Conservation (phyloP, 2,888 invertebrate genomes). For the Aquatica leii region DNA sequence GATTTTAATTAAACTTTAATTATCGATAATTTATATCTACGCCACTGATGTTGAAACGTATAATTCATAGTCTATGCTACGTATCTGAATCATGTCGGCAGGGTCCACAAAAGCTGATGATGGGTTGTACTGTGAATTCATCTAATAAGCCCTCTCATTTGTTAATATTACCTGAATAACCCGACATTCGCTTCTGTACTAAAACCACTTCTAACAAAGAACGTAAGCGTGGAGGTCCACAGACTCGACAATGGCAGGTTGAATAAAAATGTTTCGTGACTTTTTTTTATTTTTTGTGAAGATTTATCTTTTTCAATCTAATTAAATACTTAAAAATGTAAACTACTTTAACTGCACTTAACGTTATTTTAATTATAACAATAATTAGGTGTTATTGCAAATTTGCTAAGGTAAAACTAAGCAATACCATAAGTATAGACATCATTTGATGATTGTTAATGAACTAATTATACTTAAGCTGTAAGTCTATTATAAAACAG, state of each 20-base stretch:
- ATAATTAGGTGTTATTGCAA: no score
- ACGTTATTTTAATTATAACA: no score
- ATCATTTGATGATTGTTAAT: no score
- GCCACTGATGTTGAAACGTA: conserved; percentile 20
- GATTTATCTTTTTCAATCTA: no score
- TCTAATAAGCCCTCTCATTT: conserved; percentile 42
- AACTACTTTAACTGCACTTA: no score
- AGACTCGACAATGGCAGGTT: conserved; percentile 10
- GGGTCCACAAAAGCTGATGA: conserved; percentile 38
- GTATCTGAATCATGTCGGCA: conserved; percentile 34
- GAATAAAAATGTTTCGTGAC: background rate
- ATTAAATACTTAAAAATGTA: no score
- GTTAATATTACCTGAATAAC: conserved; percentile 33
- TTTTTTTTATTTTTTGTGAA: background rate
- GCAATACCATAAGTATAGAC: no score
- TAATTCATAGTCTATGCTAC: conserved; percentile 19
- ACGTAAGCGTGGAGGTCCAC: conserved; percentile 2
- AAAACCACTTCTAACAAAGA: conserved; percentile 11
- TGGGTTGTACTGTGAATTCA: conserved; percentile 40
- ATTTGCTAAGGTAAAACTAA: no score
- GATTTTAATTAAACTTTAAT: background rate
- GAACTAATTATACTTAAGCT: no score
- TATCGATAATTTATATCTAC: conserved; percentile 1
- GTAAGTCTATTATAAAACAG: no score
- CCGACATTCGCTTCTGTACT: conserved; percentile 10